These are phyloP conservation scores for Rallus limicola DNA, from an alignment of 2,113 vertebrate species.

Conservation along the genomic window DNA sequence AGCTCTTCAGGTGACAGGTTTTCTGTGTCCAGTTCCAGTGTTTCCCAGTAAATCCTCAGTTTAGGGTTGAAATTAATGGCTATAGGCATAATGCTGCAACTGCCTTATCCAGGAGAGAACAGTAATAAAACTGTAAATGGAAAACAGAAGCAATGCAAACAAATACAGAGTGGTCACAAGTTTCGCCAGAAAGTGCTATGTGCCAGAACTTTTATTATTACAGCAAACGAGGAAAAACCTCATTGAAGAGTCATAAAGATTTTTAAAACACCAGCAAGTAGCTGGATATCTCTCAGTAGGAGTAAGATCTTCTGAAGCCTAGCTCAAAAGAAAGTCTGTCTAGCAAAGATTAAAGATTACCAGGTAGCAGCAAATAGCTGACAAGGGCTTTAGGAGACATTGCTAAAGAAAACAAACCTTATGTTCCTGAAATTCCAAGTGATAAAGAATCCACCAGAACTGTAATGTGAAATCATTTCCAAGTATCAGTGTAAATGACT, in stretches of 20 bases:
- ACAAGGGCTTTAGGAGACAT: neutral
- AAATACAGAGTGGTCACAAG: neutral
- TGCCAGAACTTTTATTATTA: neutral
- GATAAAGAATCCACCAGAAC: neutral
- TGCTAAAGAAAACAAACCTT: neutral
- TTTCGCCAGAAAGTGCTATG: neutral
- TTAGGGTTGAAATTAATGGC: neutral
- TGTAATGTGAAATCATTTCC: neutral
- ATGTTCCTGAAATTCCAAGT: neutral
- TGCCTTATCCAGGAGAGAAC: neutral
- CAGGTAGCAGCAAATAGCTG: neutral
- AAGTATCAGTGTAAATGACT: neutral
- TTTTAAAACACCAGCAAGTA: neutral
- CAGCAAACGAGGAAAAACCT: neutral
- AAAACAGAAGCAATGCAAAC: neutral
- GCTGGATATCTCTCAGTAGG: neutral
- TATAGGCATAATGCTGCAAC: neutral
- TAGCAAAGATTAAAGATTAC: neutral
- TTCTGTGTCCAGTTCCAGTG: neutral
- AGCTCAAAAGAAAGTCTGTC: neutral
- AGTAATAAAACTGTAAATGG: neutral
- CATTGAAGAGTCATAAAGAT: neutral
- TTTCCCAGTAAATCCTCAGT: neutral
- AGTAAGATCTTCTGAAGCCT: neutral
- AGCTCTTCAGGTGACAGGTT: fast-evolving